Percentiles rank a stretch among this genome's conserved stretches.
Evolutionary conservation across 2,888 invertebrate species (phyloP).

Genomic region (Chymomyza fuscimana): DNA sequence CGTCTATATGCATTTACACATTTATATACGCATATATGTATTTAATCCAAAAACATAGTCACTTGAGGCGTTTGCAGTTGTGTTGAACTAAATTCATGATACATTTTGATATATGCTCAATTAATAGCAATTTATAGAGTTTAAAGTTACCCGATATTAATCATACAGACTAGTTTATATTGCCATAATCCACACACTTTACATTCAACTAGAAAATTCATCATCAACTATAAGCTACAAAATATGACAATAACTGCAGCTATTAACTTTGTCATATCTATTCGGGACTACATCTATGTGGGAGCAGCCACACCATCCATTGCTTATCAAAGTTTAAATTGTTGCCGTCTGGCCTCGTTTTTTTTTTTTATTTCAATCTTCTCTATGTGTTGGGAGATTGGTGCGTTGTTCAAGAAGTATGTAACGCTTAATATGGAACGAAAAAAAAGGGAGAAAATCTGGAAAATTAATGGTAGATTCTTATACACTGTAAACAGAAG

Average conservation of each 20-base stretch:
- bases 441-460: background rate
- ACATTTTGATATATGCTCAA: background rate
- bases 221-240: background rate
- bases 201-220: background rate
- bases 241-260: constrained; percentile 19
- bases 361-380: background rate
- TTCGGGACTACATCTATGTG: background rate
- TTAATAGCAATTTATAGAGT: background rate
- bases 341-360: constrained; percentile 22
- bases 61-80: background rate
- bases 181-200: background rate
- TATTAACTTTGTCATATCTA: constrained; percentile 42
- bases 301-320: constrained; percentile 22
- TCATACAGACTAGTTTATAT: background rate
- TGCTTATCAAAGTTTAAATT: constrained; percentile 60
- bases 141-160: background rate
- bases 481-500: too few species aligned
- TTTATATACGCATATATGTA: background rate
- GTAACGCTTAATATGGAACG: background rate
- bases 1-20: background rate
- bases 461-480: too few species aligned
- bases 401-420: background rate
- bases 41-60: background rate
- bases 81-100: background rate
- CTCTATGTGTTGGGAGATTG: background rate